These are phyloP conservation scores for Dromius quadrimaculatus DNA, from an alignment of 2,888 invertebrate genomes.

Conservation along the genomic window DNA sequence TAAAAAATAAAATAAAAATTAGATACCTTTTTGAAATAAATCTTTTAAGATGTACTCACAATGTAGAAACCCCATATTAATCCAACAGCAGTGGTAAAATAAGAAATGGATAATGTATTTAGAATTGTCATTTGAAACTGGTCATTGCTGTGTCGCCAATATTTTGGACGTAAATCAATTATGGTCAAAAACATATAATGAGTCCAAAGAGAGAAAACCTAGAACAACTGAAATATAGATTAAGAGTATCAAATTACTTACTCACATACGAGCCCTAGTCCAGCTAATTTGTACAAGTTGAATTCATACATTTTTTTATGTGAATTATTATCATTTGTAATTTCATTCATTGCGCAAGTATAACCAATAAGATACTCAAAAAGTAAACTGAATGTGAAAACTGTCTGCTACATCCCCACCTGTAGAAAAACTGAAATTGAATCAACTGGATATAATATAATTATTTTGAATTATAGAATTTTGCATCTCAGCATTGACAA, in stretches of 20 bases:
- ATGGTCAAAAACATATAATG: background rate
- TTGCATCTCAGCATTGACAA: too few relatives aligned
- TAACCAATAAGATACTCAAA: too few relatives aligned
- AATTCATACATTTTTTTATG: too few relatives aligned
- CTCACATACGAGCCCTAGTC: constrained; percentile 1
- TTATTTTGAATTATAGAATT: too few relatives aligned
- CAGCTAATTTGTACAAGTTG: too few relatives aligned
- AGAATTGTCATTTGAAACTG: background rate
- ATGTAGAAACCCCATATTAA: background rate
- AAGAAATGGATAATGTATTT: background rate
- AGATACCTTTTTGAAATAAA: background rate
- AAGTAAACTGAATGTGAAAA: too few relatives aligned
- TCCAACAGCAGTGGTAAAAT: constrained; percentile 1
- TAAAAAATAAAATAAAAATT: background rate
- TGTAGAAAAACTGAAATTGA: too few relatives aligned
- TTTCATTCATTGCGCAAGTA: too few relatives aligned
- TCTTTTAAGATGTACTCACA: background rate
- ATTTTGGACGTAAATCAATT: too few relatives aligned
- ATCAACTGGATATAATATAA: too few relatives aligned
- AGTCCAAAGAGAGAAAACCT: background rate
- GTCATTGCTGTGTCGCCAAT: background rate
- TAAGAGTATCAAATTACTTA: background rate
- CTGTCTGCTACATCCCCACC: too few relatives aligned
- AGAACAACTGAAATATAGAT: background rate
- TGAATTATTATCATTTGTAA: too few relatives aligned